These are phyloP conservation scores for Crenichthys baileyi DNA, from an alignment of 2,797 vertebrate genomes.

Conservation along the genomic window DNA sequence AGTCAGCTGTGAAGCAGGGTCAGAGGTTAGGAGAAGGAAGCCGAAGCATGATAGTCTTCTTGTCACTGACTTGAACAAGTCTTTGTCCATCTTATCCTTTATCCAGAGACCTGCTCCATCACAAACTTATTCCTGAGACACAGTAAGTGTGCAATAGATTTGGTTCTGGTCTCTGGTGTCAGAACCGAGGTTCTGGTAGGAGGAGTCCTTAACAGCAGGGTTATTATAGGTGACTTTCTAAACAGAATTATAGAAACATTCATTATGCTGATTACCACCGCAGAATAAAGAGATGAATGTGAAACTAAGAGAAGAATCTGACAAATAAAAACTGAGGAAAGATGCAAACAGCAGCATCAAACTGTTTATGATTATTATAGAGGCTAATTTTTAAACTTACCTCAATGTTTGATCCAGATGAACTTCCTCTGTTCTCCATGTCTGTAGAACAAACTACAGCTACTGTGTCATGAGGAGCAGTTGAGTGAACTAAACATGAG, in stretches of 20 bases:
- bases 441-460: background rate
- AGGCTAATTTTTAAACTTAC: background rate
- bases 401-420: background rate
- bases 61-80: background rate
- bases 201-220: background rate
- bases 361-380: background rate
- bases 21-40: background rate
- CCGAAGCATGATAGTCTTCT: background rate
- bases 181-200: background rate
- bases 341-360: background rate
- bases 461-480: background rate
- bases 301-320: background rate
- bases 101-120: background rate
- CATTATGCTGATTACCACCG: background rate
- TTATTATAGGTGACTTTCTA: background rate
- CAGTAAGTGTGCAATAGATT: background rate
- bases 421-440: background rate
- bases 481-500: background rate
- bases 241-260: background rate
- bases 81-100: background rate
- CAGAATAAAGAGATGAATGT: background rate
- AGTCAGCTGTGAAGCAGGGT: background rate
- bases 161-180: background rate
- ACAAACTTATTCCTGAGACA: background rate
- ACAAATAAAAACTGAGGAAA: background rate